Evolutionary conservation across 2,797 vertebrate species (phyloP), one percentile per base, ranked within the genome.

Genomic region (Otolemur crassicaudatus): DNA sequence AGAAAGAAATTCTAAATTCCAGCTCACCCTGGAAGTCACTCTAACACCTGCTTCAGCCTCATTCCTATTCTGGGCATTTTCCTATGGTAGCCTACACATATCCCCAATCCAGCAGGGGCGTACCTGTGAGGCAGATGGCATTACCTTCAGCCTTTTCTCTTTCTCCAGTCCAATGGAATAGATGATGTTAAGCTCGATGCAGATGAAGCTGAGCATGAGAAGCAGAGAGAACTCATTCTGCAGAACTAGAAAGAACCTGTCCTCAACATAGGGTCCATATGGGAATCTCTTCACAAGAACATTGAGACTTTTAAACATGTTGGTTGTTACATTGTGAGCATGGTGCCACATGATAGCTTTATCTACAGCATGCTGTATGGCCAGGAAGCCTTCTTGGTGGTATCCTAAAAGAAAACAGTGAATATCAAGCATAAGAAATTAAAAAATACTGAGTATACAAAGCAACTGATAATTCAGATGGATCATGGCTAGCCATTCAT

Each of bases 151-250:
- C 96, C 99, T 99, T 95, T 98, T 99, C 97, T 99, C 99, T 95
- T 99, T 99, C 98, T 99, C 99, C 20, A 99, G 99, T 37, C 99
- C 99, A 3, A 99, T 98, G 0, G 99, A 99, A 0, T 99, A 99
- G 63, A 99, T 99, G 0, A 99, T 99, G 98, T 99, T 99, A 94
- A 99, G 99, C 0, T 99, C 99, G 0, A 99, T 99, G 97, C 99
- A 99, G 60, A 99, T 99, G 98, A 99, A 99, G 98, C 99, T 99
- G 97, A 99, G 99, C 98, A 99, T 99, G 95, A 99, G 98, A 10
- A 99, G 96, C 73, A 99, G 97, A 0, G 99, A 99, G 56, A 99
- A 99, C 97, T 99, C 99, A 98, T 99, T 99, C 98, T 99, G 99
- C 96, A 99, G 99, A 96, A 99, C 99, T 96, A 99, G 97, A 92